A percentile compares a stretch with the other conserved stretches of the same genome.
Conservation (phyloP, 2,113 vertebrate genomes). For the Spheniscus mendiculus region DNA sequence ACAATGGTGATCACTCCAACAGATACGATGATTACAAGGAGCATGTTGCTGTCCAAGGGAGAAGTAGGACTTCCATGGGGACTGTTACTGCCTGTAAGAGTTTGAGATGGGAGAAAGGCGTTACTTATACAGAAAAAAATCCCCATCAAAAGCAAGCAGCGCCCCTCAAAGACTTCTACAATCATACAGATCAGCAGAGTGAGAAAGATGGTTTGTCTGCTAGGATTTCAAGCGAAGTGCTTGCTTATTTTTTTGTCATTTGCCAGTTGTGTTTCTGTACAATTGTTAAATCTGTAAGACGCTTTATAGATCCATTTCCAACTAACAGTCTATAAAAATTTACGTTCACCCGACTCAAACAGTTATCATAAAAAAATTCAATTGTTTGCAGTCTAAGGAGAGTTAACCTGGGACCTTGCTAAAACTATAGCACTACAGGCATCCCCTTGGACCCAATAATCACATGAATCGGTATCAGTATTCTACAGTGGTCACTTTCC, state of each 20-base stretch:
- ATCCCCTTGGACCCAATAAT: background rate
- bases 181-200: background rate
- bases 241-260: background rate
- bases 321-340: background rate
- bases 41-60: conserved; percentile 84
- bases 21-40: conserved; percentile 93
- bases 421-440: background rate
- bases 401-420: background rate
- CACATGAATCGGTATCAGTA: fast-evolving
- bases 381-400: background rate
- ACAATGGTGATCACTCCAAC: conserved; percentile 93
- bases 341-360: background rate
- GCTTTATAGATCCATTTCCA: background rate
- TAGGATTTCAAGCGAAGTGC: background rate
- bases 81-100: conserved; percentile 83
- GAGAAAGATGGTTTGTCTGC: background rate
- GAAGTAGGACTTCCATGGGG: conserved; percentile 82
- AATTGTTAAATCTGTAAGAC: background rate
- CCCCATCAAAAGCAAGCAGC: background rate
- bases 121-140: background rate
- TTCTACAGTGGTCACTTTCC: background rate
- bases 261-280: background rate
- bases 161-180: background rate
- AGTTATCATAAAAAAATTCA: background rate
- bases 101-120: background rate